Percentiles rank a stretch among this genome's conserved stretches.
Conservation (phyloP, 2,888 invertebrate species). For the Autographa gamma region DNA sequence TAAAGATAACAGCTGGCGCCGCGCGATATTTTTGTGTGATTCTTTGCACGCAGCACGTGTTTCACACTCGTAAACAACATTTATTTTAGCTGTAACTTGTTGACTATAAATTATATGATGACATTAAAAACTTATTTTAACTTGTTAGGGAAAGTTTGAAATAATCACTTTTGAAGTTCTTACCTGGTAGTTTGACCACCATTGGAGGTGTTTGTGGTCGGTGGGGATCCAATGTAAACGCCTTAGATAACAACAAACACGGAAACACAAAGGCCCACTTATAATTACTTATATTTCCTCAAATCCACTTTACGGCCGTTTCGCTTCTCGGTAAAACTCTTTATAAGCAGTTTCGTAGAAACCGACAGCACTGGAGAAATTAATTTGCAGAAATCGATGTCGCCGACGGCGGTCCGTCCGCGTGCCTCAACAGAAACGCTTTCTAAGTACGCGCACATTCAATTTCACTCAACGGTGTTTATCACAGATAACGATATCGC, state of each 20-base stretch:
- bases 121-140: constrained; percentile 5
- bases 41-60: constrained; percentile 64
- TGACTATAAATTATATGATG: constrained; percentile 29
- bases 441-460: constrained; percentile 85
- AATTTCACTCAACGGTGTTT: constrained; percentile 85
- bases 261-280: constrained; percentile 85
- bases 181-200: constrained; percentile 88
- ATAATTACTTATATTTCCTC: constrained; percentile 86
- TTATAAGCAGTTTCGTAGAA: constrained; percentile 87
- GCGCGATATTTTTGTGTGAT: constrained; percentile 60
- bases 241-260: constrained; percentile 80
- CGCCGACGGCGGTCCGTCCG: constrained; percentile 75
- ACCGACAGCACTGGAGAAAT: constrained; percentile 84
- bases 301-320: constrained; percentile 87
- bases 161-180: constrained; percentile 57
- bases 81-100: constrained; percentile 45
- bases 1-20: constrained; percentile 75
- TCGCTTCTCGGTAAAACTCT: constrained; percentile 87
- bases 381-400: constrained; percentile 85
- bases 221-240: constrained; percentile 89
- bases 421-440: constrained; percentile 78
- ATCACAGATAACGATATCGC: constrained; percentile 86
- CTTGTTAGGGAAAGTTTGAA: constrained; percentile 18
- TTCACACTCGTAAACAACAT: constrained; percentile 62
- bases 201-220: constrained; percentile 84